Evolutionary conservation across 2,888 invertebrate species (phyloP).

Genomic region (Dryococelus australis): DNA sequence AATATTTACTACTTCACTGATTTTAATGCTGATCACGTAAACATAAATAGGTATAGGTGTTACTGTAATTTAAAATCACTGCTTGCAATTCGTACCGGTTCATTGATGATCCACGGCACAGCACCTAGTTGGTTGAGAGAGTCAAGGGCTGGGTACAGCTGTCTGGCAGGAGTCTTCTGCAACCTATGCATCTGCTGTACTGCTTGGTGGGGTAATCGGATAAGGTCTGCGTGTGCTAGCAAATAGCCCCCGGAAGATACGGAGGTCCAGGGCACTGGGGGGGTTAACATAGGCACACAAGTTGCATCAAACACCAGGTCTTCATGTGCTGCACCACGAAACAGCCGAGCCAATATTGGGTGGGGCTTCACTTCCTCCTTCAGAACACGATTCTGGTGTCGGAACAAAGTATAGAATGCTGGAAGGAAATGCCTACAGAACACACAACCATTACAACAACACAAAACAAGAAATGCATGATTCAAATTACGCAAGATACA

Average conservation of each 20-base stretch:
- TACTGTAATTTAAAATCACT: no score
- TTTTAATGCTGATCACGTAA: no score
- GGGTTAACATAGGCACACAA: slow-evolving; percentile 78
- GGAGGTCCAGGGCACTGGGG: slow-evolving; percentile 86
- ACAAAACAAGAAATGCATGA: neutral
- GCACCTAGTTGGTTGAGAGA: slow-evolving; percentile 91
- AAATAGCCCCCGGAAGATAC: slow-evolving; percentile 77
- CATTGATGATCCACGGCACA: slow-evolving; percentile 93
- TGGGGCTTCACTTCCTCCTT: slow-evolving; percentile 77
- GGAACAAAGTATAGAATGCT: slow-evolving; percentile 81
- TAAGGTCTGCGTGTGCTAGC: slow-evolving; percentile 69
- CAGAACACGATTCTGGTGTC: slow-evolving; percentile 69
- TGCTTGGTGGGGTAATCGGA: slow-evolving; percentile 69
- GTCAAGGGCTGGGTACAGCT: slow-evolving; percentile 86
- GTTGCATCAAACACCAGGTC: slow-evolving; percentile 72
- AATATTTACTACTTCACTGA: no score
- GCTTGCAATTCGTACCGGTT: slow-evolving; percentile 60
- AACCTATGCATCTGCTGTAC: slow-evolving; percentile 71
- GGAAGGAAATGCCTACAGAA: slow-evolving; percentile 69
- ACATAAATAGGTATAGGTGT: no score
- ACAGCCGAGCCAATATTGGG: slow-evolving; percentile 74
- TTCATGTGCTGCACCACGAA: slow-evolving; percentile 71
- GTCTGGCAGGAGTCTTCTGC: slow-evolving; percentile 63
- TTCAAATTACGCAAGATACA: no score
- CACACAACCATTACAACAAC: slow-evolving; percentile 38